Conservation (phyloP, 2,888 invertebrate species). For the Stenoptilia bipunctidactyla region DNA sequence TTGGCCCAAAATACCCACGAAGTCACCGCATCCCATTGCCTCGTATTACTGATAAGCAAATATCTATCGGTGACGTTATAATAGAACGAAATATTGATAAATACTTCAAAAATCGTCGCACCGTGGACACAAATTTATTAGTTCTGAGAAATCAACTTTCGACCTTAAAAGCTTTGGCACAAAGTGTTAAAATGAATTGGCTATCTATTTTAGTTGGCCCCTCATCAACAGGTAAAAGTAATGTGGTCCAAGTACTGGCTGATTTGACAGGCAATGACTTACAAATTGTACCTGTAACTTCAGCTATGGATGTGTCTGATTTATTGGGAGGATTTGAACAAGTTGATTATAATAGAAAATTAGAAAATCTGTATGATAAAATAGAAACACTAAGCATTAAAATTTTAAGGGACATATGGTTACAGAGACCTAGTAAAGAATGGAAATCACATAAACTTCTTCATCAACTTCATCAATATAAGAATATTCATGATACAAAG, state of each 20-base stretch:
- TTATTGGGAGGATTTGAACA: conserved; percentile 98
- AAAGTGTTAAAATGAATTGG: conserved; percentile 93
- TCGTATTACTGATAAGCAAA: conserved; percentile 66
- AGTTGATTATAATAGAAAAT: conserved; percentile 79
- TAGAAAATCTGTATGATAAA: conserved; percentile 76
- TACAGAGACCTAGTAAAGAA: conserved; percentile 26
- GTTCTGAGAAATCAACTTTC: conserved; percentile 73
- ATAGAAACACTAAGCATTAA: conserved; percentile 67
- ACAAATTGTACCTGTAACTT: conserved; percentile 84
- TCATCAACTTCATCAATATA: conserved; percentile 38
- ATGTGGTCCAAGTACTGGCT: conserved; percentile 81
- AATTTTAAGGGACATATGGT: conserved; percentile 55
- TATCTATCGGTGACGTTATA: conserved; percentile 76
- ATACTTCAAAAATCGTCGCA: conserved; percentile 36
- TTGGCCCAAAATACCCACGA: conserved; percentile 56
- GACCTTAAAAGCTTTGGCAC: conserved; percentile 82
- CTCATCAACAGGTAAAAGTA: conserved; percentile 84
- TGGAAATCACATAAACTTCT: conserved; percentile 36
- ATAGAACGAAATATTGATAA: conserved; percentile 51
- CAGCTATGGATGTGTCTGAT: conserved; percentile 95
- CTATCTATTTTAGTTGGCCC: conserved; percentile 89
- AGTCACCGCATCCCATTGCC: conserved; percentile 69
- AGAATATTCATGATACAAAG: conserved; percentile 24
- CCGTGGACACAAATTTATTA: conserved; percentile 47
- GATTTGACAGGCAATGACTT: conserved; percentile 80